phyloP scores from a whole-genome alignment of 1,140 invertebrate species.

The Bilobella aurantiaca region DNA sequence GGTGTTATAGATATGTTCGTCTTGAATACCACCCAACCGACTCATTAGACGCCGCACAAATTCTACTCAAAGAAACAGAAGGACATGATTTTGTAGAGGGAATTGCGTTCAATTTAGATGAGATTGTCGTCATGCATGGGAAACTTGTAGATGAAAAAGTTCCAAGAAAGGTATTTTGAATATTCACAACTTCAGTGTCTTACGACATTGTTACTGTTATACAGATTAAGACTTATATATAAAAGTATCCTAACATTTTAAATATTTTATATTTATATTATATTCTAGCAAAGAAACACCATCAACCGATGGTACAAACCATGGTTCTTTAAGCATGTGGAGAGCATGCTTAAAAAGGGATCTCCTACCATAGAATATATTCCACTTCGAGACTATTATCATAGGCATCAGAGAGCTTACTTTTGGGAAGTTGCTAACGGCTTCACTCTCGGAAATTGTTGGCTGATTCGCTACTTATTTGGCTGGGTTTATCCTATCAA shows the following conservation, averaged over 20 bases:
- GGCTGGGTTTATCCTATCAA: slow-evolving; percentile 4
- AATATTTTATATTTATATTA: background rate
- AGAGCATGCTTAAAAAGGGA: background rate
- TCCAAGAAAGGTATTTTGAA: no score
- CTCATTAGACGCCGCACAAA: background rate
- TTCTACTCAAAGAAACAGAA: background rate
- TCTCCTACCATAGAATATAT: slow-evolving; percentile 52
- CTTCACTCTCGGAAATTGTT: background rate
- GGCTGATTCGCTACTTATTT: background rate
- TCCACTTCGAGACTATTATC: slow-evolving; percentile 67
- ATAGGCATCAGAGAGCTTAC: slow-evolving; percentile 63
- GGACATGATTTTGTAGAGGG: slow-evolving; percentile 8
- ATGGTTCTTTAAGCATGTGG: slow-evolving; percentile 13
- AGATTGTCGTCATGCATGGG: slow-evolving; percentile 4
- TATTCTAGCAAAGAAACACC: background rate
- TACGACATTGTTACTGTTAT: no score
- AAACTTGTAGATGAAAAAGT: background rate
- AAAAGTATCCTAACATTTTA: no score
- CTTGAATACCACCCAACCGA: background rate
- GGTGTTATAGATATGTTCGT: background rate
- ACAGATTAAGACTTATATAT: no score
- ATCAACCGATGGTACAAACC: slow-evolving; percentile 10
- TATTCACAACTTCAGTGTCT: no score
- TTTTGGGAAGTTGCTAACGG: slow-evolving; percentile 50
- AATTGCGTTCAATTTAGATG: background rate